A percentile compares a stretch with the other conserved stretches of the same genome.
phyloP scores from a whole-genome alignment of 2,797 vertebrate species.

The Astyanax mexicanus region DNA sequence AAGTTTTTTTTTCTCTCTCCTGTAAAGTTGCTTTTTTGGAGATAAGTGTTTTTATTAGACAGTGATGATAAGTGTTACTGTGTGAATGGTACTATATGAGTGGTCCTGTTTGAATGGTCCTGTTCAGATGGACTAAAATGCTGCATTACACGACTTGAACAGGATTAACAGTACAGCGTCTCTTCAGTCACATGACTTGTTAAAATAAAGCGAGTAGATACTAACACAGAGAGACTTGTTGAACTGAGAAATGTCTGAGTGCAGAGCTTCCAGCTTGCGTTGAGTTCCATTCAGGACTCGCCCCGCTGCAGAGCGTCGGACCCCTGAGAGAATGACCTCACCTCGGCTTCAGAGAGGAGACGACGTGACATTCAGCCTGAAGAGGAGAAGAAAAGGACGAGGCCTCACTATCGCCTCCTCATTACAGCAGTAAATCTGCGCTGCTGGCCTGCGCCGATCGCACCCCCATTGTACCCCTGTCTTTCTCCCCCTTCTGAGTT shows the following conservation, averaged over 20 bases:
- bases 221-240: neutral
- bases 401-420: constrained; percentile 19
- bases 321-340: constrained; percentile 39
- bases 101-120: too few relatives aligned
- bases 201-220: neutral
- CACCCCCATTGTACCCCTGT: constrained; percentile 20
- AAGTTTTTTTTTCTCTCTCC: too few relatives aligned
- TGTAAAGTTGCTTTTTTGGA: too few relatives aligned
- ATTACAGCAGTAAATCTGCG: constrained; percentile 45
- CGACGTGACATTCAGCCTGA: constrained; percentile 24
- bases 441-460: constrained; percentile 28
- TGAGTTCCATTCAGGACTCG: neutral
- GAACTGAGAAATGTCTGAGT: constrained; percentile 8
- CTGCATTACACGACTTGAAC: too few relatives aligned
- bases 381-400: constrained; percentile 30
- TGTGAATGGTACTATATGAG: neutral
- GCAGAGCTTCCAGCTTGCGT: neutral
- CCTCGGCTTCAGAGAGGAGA: constrained; percentile 20
- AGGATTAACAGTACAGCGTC: too few relatives aligned
- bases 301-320: neutral
- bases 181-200: neutral
- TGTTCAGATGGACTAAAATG: too few relatives aligned
- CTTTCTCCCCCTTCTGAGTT: neutral
- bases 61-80: neutral
- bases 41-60: too few relatives aligned